Evolutionary conservation across 2,797 vertebrate species (phyloP).

Genomic region (Podarcis siculus): DNA sequence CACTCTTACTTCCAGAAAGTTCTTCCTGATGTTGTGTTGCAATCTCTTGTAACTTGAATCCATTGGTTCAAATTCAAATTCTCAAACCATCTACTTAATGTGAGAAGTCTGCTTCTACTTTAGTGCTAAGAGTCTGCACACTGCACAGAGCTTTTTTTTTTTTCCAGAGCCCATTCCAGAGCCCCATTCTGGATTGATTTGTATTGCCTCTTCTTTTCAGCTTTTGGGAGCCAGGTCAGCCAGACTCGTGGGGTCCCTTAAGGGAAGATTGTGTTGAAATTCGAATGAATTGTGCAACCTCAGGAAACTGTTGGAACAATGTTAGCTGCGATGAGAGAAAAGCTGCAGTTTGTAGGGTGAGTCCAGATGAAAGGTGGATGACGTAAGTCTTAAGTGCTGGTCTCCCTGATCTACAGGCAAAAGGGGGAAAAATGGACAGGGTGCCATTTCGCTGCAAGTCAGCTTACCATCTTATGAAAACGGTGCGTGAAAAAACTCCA

Average conservation of each 20-base stretch:
- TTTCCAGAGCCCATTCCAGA: too few relatives aligned
- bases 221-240: background rate
- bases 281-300: accelerated
- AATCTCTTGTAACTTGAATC: too few relatives aligned
- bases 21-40: too few relatives aligned
- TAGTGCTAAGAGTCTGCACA: too few relatives aligned
- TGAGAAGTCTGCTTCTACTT: background rate
- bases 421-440: background rate
- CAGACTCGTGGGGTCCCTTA: accelerated
- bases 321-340: accelerated
- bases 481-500: background rate
- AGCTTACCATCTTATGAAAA: background rate
- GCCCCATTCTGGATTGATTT: background rate
- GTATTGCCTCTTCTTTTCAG: background rate
- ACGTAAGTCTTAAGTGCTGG: background rate
- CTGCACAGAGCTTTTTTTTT: too few relatives aligned
- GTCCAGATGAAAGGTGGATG: background rate
- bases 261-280: background rate
- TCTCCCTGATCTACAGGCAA: too few relatives aligned
- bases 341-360: background rate
- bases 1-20: too few relatives aligned
- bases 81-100: background rate
- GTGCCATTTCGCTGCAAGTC: background rate
- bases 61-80: too few relatives aligned
- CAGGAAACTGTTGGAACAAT: background rate